Evolutionary conservation across 2,888 invertebrate species (phyloP).

Genomic region (Rambutsinella grinnellia): DNA sequence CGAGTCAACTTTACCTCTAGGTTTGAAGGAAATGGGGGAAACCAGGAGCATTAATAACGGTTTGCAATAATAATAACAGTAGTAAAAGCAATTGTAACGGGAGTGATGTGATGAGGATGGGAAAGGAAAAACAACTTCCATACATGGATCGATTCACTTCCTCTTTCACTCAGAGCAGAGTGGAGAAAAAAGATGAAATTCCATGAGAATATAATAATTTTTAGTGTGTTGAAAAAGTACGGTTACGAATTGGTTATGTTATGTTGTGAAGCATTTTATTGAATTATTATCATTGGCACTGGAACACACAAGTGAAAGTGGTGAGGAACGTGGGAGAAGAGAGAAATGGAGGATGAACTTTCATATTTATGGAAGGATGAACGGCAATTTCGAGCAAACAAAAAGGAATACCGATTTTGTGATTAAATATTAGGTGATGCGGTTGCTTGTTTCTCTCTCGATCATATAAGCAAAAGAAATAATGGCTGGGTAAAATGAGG

Average conservation of each 20-base stretch:
- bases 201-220: too few species aligned
- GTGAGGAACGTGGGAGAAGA: background rate
- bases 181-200: too few species aligned
- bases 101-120: constrained; percentile 12
- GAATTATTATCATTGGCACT: background rate
- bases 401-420: background rate
- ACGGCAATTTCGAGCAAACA: background rate
- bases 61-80: constrained; percentile 37
- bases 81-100: constrained; percentile 33
- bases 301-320: background rate
- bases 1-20: background rate
- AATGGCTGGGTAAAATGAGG: too few species aligned
- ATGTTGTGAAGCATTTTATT: too few species aligned
- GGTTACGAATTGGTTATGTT: background rate
- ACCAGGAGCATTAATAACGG: constrained; percentile 24
- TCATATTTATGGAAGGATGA: constrained; percentile 4
- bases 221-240: background rate
- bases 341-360: constrained; percentile 7
- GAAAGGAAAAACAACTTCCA: background rate
- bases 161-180: background rate
- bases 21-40: constrained; percentile 7
- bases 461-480: too few species aligned
- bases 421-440: constrained; percentile 12
- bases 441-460: background rate
- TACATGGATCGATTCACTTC: constrained; percentile 33